These are phyloP conservation scores for Priocnemis perturbator DNA, from an alignment of 2,888 invertebrate species.

Conservation along the genomic window DNA sequence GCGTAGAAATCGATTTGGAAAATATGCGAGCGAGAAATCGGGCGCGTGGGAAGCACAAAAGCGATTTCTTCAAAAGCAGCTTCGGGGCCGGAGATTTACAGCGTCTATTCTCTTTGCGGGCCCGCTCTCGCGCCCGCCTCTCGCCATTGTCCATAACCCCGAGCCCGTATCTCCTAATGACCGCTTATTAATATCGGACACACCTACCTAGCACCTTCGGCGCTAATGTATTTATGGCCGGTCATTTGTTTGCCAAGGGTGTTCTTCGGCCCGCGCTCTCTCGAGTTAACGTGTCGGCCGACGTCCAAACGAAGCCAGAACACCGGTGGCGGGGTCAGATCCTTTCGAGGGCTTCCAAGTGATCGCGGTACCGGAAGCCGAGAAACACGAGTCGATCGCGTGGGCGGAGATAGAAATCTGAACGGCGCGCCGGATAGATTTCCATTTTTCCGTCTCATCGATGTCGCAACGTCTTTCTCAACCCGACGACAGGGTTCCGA, in stretches of 20 bases:
- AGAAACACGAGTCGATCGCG: no score
- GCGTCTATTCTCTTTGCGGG: conserved; percentile 42
- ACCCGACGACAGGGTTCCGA: no score
- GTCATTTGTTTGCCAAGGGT: conserved; percentile 54
- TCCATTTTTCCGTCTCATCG: no score
- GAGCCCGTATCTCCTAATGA: conserved; percentile 56
- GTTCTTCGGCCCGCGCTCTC: conserved; percentile 1
- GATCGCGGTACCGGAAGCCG: no score
- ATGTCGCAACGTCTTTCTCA: no score
- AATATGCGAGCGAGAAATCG: conserved; percentile 18
- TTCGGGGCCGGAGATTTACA: conserved; percentile 43
- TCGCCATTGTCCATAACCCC: conserved; percentile 50
- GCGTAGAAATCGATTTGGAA: conserved; percentile 18
- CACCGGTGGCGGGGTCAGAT: conserved; percentile 1
- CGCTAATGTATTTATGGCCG: conserved; percentile 50
- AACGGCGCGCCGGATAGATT: no score
- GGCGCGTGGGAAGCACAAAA: conserved; percentile 28
- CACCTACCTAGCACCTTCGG: conserved; percentile 54
- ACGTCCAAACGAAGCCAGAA: not conserved
- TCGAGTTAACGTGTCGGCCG: not conserved
- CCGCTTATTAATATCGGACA: conserved; percentile 62
- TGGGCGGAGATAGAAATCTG: no score
- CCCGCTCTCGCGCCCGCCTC: conserved; percentile 35
- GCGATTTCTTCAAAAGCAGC: conserved; percentile 41
- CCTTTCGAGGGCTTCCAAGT: no score